Percentiles rank a stretch among this genome's conserved stretches.
Evolutionary conservation across 2,113 vertebrate species (phyloP).

Genomic region (Arenaria interpres): DNA sequence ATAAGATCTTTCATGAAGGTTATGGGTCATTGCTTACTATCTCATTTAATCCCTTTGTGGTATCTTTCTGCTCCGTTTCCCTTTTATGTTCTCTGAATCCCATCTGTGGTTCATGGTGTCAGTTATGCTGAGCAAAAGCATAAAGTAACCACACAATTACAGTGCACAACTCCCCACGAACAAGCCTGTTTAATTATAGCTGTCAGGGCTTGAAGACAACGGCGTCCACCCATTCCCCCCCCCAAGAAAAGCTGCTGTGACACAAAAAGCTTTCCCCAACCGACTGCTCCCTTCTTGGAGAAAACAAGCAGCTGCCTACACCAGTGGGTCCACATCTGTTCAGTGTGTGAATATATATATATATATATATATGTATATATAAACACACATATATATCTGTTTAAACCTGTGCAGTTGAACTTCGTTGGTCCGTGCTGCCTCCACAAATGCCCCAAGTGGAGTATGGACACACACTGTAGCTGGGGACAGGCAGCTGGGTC

Average conservation of each 20-base stretch:
- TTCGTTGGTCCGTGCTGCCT: not conserved
- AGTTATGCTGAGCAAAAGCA: not conserved
- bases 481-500: rapidly evolving
- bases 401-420: not conserved
- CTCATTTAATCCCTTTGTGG: slow-evolving; percentile 69
- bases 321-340: rapidly evolving
- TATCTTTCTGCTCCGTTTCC: slow-evolving; percentile 70
- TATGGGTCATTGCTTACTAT: slow-evolving; percentile 67
- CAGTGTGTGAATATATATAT: rapidly evolving
- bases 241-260: not conserved
- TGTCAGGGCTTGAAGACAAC: not conserved
- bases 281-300: not conserved
- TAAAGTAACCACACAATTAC: not conserved
- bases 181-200: not conserved
- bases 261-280: not conserved
- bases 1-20: slow-evolving; percentile 29
- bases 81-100: slow-evolving; percentile 20
- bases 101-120: not conserved
- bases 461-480: rapidly evolving
- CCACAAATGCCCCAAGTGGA: not conserved
- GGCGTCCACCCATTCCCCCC: not conserved
- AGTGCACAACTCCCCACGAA: not conserved
- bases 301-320: not conserved
- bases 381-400: not conserved
- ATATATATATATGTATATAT: too few relatives aligned